Evolutionary conservation across 35 echinoderm and acorn worm species (phyloP).

Genomic region (Nesometra sesokonis): DNA sequence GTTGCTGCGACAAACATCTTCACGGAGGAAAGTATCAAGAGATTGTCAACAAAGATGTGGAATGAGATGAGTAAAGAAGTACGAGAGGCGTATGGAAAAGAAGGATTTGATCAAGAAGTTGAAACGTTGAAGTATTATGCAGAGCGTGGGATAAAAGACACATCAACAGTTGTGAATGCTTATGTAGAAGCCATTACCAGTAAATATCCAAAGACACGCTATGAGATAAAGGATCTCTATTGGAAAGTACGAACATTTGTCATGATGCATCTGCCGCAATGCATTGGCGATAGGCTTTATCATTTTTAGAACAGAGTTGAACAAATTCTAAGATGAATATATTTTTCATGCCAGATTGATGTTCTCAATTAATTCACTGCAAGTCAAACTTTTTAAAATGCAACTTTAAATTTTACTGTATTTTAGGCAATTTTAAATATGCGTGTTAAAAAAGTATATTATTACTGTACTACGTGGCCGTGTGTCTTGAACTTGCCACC

Average conservation of each 20-base stretch:
- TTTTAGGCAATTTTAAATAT: too few species aligned
- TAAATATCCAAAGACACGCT: slow-evolving; percentile 27
- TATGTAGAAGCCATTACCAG: slow-evolving; percentile 22
- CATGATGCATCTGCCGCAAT: slow-evolving; percentile 32
- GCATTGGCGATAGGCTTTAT: slow-evolving; percentile 32
- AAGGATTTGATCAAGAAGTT: slow-evolving; percentile 22
- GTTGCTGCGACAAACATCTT: slow-evolving; percentile 28
- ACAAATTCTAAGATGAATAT: too few species aligned
- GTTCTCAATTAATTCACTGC: too few species aligned
- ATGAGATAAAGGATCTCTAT: slow-evolving; percentile 42
- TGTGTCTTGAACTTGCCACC: too few species aligned
- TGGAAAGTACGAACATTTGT: slow-evolving; percentile 51
- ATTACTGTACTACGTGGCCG: too few species aligned
- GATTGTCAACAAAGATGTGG: slow-evolving; percentile 13
- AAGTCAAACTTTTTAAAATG: too few species aligned
- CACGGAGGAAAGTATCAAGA: slow-evolving; percentile 15
- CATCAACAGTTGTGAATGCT: slow-evolving; percentile 30
- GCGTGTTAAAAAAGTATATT: too few species aligned
- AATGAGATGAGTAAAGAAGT: slow-evolving; percentile 2
- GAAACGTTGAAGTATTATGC: slow-evolving; percentile 20
- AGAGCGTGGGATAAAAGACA: slow-evolving; percentile 17
- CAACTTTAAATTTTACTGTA: too few species aligned
- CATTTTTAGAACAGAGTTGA: too few species aligned
- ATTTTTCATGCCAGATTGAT: too few species aligned
- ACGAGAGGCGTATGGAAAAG: slow-evolving; percentile 26